Evolutionary conservation across 2,797 vertebrate genomes (phyloP).

Genomic region (Nannoperca australis): DNA sequence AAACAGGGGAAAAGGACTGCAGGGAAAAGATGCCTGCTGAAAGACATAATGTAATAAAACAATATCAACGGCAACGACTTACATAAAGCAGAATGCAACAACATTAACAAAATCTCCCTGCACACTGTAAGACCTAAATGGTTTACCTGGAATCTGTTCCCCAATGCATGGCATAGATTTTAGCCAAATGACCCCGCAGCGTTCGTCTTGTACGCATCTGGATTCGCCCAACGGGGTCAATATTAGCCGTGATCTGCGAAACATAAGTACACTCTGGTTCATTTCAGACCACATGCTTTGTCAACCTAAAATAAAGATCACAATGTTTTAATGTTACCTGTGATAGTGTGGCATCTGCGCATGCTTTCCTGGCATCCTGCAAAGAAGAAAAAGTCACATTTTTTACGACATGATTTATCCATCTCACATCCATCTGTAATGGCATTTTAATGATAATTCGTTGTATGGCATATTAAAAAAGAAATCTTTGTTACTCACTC

Average conservation of each 20-base stretch:
- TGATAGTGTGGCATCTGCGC: constrained; percentile 97
- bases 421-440: not conserved
- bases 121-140: not conserved
- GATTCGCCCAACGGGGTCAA: constrained; percentile 98
- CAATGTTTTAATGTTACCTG: constrained; percentile 86
- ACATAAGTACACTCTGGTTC: constrained; percentile 17
- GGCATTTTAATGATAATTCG: not conserved
- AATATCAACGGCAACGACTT: not conserved
- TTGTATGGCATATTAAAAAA: not conserved
- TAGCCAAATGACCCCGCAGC: constrained; percentile 97
- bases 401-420: constrained; percentile 10
- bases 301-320: not conserved
- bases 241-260: constrained; percentile 96
- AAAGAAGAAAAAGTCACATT: not conserved
- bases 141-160: constrained; percentile 97
- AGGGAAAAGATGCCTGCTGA: not conserved
- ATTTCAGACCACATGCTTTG: constrained; percentile 23
- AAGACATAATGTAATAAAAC: not conserved
- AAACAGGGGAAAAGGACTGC: not conserved
- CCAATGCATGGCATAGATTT: constrained; percentile 99
- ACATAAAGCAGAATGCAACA: not conserved
- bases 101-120: not conserved
- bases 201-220: constrained; percentile 99
- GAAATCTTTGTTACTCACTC: constrained; percentile 82
- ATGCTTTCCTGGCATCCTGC: constrained; percentile 99